A percentile compares a stretch with the other conserved stretches of the same genome.
Conservation (phyloP, 2,113 vertebrate species). For the Sus scrofa region DNA sequence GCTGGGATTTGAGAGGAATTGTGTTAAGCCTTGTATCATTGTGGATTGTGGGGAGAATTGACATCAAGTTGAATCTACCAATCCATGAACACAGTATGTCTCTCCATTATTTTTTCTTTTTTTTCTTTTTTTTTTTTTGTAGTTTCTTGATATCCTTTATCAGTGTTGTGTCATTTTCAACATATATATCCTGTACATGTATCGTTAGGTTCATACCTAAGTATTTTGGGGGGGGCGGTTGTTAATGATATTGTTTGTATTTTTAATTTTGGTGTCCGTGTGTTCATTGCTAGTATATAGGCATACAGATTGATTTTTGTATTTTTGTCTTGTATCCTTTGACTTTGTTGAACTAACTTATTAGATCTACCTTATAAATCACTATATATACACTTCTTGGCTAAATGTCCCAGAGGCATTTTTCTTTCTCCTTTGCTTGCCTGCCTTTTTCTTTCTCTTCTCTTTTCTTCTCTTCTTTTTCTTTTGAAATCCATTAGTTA, state of each 20-base stretch:
- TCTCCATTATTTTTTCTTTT: background rate
- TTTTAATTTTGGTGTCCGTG: background rate
- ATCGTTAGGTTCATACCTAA: background rate
- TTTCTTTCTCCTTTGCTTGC: background rate
- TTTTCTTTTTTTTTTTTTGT: constrained; percentile 41
- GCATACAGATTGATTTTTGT: background rate
- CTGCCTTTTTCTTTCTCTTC: background rate
- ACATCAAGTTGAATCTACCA: background rate
- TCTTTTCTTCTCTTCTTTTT: no score
- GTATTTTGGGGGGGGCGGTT: background rate
- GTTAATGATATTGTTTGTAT: background rate
- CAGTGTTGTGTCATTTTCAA: background rate
- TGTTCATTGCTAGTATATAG: constrained; percentile 1
- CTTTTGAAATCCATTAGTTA: background rate
- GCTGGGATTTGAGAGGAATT: background rate
- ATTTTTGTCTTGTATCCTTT: constrained; percentile 15
- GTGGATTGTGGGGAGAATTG: background rate
- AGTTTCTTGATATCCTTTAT: constrained; percentile 32
- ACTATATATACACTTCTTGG: background rate
- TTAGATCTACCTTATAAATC: background rate
- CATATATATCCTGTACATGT: background rate
- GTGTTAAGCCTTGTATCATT: background rate
- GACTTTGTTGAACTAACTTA: background rate
- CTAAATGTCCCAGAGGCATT: background rate
- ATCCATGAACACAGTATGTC: background rate